A percentile compares a stretch with the other conserved stretches of the same genome.
Conservation (phyloP, 2,797 vertebrate genomes). For the Acrossocheilus fasciatus region DNA sequence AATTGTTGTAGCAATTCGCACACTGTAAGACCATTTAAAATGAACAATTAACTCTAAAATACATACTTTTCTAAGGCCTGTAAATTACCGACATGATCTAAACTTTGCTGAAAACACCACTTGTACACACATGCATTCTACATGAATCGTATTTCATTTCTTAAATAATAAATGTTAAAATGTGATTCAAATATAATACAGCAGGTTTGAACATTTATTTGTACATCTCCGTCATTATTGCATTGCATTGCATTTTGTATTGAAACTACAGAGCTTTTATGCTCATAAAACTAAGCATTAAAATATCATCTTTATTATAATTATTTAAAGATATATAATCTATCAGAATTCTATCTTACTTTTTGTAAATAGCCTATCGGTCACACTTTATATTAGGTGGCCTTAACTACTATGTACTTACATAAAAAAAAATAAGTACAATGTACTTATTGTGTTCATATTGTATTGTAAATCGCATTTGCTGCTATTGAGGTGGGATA, state of each 20-base stretch:
- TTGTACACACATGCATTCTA: background rate
- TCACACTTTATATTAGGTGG: too few relatives aligned
- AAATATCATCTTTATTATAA: background rate
- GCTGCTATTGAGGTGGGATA: too few relatives aligned
- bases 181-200: background rate
- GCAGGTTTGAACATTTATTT: background rate
- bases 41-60: background rate
- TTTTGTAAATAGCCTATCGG: background rate
- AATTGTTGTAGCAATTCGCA: background rate
- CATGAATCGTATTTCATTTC: background rate
- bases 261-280: background rate
- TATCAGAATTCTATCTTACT: background rate
- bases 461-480: too few relatives aligned
- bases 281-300: background rate
- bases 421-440: too few relatives aligned
- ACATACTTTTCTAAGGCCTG: background rate
- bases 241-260: background rate
- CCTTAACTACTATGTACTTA: too few relatives aligned
- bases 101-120: background rate
- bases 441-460: too few relatives aligned
- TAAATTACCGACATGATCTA: background rate
- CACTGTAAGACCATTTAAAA: background rate
- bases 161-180: background rate
- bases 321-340: background rate
- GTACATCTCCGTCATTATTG: background rate